phyloP scores from a whole-genome alignment of 2,113 vertebrate species.

The Casuarius casuarius region DNA sequence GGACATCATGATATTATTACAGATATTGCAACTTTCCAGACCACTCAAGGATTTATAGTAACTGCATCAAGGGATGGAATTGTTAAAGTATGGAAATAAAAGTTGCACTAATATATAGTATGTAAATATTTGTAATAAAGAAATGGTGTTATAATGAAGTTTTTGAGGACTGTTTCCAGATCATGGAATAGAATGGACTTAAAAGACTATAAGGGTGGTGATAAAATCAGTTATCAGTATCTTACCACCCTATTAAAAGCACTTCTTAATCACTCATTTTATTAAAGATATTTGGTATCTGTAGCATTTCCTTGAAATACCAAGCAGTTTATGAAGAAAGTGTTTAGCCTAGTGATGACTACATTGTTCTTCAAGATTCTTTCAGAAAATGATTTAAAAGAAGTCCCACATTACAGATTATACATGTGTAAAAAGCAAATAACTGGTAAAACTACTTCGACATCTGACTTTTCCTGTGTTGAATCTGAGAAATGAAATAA shows the following conservation, averaged over 20 bases:
- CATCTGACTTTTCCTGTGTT: neutral
- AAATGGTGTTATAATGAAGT: slow-evolving; percentile 40
- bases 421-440: neutral
- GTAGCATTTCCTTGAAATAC: neutral
- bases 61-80: slow-evolving; percentile 96
- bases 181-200: slow-evolving; percentile 30
- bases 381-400: neutral
- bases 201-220: neutral
- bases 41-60: slow-evolving; percentile 97
- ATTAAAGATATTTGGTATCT: neutral
- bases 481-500: neutral
- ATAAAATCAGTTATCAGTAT: neutral
- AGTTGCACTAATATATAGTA: neutral
- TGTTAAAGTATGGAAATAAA: slow-evolving; percentile 97
- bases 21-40: slow-evolving; percentile 96
- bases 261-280: slow-evolving; percentile 16
- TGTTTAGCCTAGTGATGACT: neutral
- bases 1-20: slow-evolving; percentile 98
- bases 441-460: neutral
- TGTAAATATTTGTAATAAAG: slow-evolving; percentile 76
- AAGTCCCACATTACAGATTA: neutral
- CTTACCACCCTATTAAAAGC: neutral
- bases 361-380: neutral
- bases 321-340: neutral
- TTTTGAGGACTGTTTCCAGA: slow-evolving; percentile 62